These are phyloP conservation scores for Ahaetulla prasina DNA, from an alignment of 2,113 vertebrate species.

Conservation along the genomic window DNA sequence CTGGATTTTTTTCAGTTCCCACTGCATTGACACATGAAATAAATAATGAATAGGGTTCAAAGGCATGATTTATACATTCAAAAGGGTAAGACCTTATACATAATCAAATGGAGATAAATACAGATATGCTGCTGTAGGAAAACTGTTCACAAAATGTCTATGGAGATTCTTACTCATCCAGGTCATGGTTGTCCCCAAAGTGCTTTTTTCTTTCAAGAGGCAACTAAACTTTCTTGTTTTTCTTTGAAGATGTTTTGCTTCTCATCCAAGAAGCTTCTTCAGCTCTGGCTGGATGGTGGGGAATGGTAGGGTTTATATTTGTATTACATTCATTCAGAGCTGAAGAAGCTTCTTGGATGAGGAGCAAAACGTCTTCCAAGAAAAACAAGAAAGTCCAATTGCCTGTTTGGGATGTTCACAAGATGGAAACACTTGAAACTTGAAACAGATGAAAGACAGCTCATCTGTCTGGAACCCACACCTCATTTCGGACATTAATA, in stretches of 20 bases:
- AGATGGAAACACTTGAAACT: background rate
- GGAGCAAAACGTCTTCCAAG: background rate
- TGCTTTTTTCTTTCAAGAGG: no score
- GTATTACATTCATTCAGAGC: background rate
- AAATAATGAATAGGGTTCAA: constrained; percentile 1
- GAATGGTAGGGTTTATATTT: background rate
- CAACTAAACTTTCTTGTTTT: no score
- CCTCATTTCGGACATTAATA: no score
- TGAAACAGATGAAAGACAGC: no score
- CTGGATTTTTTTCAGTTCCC: background rate
- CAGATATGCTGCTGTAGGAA: background rate
- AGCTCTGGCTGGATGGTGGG: no score
- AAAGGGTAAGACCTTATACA: background rate
- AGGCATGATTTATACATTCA: background rate
- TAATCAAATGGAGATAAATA: background rate
- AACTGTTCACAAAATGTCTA: background rate
- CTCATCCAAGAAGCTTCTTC: no score
- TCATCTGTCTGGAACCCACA: no score
- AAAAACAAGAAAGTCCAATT: background rate
- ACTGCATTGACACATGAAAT: background rate
- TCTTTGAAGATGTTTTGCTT: no score
- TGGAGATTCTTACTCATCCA: background rate
- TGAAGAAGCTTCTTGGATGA: background rate
- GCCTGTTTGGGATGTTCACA: background rate
- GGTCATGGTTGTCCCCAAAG: no score